Percentiles rank a stretch among this genome's conserved stretches.
phyloP scores from a whole-genome alignment of 2,888 invertebrate genomes.

The Seira musarum region DNA sequence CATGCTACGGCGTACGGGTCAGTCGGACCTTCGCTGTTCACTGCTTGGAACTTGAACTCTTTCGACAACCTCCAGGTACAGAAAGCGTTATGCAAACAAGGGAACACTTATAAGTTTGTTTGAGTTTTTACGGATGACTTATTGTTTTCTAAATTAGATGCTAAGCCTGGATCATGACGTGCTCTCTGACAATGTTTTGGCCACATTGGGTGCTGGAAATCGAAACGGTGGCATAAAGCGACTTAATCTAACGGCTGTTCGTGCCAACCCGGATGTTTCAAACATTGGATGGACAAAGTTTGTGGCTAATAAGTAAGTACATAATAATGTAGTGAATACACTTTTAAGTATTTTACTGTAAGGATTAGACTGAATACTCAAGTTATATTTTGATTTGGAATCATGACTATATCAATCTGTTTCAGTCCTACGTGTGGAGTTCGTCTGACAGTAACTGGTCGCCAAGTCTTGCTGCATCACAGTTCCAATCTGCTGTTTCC shows the following conservation, averaged over 20 bases:
- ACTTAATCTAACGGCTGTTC: conserved; percentile 63
- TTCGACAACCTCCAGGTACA: conserved; percentile 62
- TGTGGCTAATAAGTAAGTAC: conserved; percentile 63
- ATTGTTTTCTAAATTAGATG: conserved; percentile 53
- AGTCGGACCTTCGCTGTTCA: conserved; percentile 24
- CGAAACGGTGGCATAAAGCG: conserved; percentile 60
- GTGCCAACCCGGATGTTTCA: conserved; percentile 61
- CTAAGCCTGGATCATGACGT: conserved; percentile 67
- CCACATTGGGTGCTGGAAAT: conserved; percentile 57
- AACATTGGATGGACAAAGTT: conserved; percentile 65
- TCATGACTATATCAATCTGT: too few species aligned
- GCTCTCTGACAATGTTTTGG: conserved; percentile 64
- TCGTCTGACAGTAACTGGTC: conserved; percentile 64
- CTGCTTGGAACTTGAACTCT: conserved; percentile 44
- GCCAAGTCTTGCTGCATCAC: conserved; percentile 56
- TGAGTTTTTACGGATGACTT: not conserved
- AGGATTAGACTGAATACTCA: too few species aligned
- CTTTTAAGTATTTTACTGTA: not conserved
- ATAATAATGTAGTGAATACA: not conserved
- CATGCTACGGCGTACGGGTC: conserved; percentile 30
- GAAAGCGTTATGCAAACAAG: too few species aligned
- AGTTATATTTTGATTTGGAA: not conserved
- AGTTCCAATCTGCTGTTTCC: conserved; percentile 66
- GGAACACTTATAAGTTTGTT: too few species aligned
- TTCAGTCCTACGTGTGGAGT: conserved; percentile 65